Percentiles rank a stretch among this genome's conserved stretches.
These are phyloP conservation scores for Lepus oiostolus DNA, from an alignment of 2,797 vertebrate genomes.

Conservation along the genomic window DNA sequence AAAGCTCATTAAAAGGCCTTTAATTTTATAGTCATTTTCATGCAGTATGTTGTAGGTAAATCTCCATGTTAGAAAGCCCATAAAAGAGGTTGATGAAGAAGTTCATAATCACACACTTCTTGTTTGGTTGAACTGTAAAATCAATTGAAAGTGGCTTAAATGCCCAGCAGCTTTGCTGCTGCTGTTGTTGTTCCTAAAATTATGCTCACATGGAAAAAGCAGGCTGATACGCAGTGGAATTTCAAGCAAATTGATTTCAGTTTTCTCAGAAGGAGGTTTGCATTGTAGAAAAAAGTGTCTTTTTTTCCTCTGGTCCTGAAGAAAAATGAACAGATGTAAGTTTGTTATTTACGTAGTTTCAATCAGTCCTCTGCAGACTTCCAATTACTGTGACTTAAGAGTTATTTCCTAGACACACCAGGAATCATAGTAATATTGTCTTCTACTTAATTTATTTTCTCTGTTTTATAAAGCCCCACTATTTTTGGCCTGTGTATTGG, in stretches of 20 bases:
- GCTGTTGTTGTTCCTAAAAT: conserved; percentile 70
- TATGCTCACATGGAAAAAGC: conserved; percentile 46
- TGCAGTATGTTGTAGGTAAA: conserved; percentile 54
- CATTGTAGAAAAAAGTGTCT: conserved; percentile 53
- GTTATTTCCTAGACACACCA: conserved; percentile 75
- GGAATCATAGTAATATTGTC: conserved; percentile 68
- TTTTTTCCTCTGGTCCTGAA: conserved; percentile 66
- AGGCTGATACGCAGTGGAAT: conserved; percentile 53
- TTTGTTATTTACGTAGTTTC: conserved; percentile 46
- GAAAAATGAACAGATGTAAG: conserved; percentile 65
- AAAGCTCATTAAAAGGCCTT: conserved; percentile 73
- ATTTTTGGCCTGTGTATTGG: conserved; percentile 42
- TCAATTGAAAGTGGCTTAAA: conserved; percentile 67
- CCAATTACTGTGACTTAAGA: conserved; percentile 74
- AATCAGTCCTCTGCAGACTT: conserved; percentile 77
- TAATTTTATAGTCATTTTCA: conserved; percentile 74
- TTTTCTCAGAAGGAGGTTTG: conserved; percentile 73
- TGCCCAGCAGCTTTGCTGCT: conserved; percentile 59
- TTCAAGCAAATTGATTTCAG: conserved; percentile 80
- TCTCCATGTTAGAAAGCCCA: conserved; percentile 47
- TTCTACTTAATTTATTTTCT: conserved; percentile 66
- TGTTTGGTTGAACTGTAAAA: conserved; percentile 73
- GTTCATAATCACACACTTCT: conserved; percentile 61
- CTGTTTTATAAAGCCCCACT: conserved; percentile 1
- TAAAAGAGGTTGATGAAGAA: conserved; percentile 44